These are phyloP conservation scores for Chironomus tentans DNA, from an alignment of 2,888 invertebrate species.

Conservation along the genomic window DNA sequence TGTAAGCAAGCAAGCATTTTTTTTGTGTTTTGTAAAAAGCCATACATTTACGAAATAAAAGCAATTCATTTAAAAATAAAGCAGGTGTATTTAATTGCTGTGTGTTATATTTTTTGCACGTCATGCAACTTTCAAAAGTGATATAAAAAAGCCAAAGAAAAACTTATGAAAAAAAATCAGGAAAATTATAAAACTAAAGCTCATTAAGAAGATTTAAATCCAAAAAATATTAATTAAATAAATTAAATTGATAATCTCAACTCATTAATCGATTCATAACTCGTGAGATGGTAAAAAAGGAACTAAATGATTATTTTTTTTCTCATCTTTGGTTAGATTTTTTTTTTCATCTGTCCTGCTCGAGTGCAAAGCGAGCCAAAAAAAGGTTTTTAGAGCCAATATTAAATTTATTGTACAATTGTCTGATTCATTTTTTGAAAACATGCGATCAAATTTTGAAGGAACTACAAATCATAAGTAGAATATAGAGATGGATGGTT, in stretches of 20 bases:
- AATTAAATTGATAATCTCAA: background rate
- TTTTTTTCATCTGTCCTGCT: background rate
- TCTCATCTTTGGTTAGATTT: background rate
- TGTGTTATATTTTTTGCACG: too few species aligned
- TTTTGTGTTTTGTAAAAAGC: too few species aligned
- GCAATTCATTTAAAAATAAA: too few species aligned
- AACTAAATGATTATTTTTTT: constrained; percentile 15
- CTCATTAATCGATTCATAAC: constrained; percentile 10
- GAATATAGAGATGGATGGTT: background rate
- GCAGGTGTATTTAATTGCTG: too few species aligned
- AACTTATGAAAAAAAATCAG: too few species aligned
- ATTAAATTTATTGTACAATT: background rate
- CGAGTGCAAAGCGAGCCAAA: constrained; percentile 16
- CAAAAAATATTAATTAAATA: background rate
- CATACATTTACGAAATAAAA: too few species aligned
- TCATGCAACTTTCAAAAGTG: too few species aligned
- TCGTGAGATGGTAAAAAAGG: constrained; percentile 26
- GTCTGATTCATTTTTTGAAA: background rate
- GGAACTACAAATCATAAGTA: constrained; percentile 17
- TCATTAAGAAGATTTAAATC: constrained; percentile 26
- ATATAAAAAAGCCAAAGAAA: too few species aligned
- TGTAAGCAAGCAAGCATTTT: too few species aligned
- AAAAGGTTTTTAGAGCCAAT: background rate
- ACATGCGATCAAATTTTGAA: constrained; percentile 9
- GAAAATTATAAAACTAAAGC: too few species aligned